Evolutionary conservation across 2,888 invertebrate genomes (phyloP).

Genomic region (Drosophila antonietae): DNA sequence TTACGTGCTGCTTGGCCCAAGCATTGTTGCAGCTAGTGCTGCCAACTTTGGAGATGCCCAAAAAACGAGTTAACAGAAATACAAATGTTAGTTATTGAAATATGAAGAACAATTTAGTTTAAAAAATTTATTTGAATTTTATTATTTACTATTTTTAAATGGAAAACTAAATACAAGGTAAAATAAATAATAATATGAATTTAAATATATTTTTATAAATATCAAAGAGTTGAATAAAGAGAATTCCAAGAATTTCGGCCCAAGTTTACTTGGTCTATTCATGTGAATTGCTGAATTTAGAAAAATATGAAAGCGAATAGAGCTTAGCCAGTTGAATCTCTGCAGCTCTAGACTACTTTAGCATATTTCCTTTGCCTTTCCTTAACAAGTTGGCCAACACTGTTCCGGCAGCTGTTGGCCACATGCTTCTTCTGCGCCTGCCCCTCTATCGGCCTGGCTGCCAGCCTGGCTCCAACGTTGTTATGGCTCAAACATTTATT

Average conservation of each 20-base stretch:
- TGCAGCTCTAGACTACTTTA: no score
- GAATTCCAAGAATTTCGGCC: not conserved
- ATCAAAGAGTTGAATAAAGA: not conserved
- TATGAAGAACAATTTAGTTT: no score
- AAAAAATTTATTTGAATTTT: no score
- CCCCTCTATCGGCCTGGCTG: not conserved
- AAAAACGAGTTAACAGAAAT: not conserved
- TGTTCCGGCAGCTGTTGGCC: slow-evolving; percentile 10
- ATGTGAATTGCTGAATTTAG: no score
- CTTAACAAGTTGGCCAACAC: slow-evolving; percentile 13
- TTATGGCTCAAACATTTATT: slow-evolving; percentile 65
- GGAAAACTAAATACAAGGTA: no score
- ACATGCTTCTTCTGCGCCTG: not conserved
- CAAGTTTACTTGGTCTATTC: not conserved
- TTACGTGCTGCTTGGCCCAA: slow-evolving; percentile 7
- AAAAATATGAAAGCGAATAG: no score
- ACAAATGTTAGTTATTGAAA: no score
- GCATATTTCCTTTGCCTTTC: no score
- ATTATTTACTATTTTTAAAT: no score
- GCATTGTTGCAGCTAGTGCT: slow-evolving; percentile 15
- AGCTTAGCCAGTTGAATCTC: no score
- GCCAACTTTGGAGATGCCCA: not conserved
- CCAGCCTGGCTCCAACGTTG: slow-evolving; percentile 35
- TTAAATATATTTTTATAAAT: not conserved
- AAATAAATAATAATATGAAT: no score